Evolutionary conservation across 2,113 vertebrate species (phyloP).

Genomic region (Aix galericulata): DNA sequence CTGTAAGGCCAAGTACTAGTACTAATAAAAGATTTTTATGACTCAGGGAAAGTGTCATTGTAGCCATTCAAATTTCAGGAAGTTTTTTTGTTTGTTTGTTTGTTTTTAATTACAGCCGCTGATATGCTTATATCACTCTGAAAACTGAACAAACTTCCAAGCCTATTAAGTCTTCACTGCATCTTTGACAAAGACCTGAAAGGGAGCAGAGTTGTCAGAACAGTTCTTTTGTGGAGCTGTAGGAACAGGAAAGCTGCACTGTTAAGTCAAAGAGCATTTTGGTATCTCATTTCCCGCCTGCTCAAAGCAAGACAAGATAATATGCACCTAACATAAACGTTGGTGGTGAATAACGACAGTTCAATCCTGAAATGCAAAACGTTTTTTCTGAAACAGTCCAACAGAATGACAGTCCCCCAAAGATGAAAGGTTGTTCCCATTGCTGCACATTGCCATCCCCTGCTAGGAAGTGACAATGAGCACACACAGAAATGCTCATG

Average conservation of each 20-base stretch:
- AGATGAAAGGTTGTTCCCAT: not conserved
- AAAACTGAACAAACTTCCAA: not conserved
- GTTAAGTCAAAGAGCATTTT: not conserved
- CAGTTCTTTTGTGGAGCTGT: not conserved
- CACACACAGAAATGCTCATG: not conserved
- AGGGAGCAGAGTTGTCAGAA: not conserved
- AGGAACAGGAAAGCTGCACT: not conserved
- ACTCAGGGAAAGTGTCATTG: not conserved
- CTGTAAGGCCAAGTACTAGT: not conserved
- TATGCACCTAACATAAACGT: fast-evolving
- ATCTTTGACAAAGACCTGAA: not conserved
- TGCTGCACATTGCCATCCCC: not conserved
- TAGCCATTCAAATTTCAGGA: not conserved
- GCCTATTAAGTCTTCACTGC: not conserved
- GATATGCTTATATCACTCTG: not conserved
- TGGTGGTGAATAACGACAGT: not conserved
- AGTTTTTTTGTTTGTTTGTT: fast-evolving
- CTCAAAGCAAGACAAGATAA: not conserved
- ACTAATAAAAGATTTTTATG: not conserved
- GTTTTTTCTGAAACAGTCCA: not conserved
- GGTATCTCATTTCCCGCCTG: not conserved
- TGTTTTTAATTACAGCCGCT: not conserved
- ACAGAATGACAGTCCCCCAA: not conserved
- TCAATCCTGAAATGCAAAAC: not conserved
- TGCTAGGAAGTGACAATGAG: not conserved